Evolutionary conservation across 2,797 vertebrate species (phyloP).

Genomic region (Lateolabrax maculatus): DNA sequence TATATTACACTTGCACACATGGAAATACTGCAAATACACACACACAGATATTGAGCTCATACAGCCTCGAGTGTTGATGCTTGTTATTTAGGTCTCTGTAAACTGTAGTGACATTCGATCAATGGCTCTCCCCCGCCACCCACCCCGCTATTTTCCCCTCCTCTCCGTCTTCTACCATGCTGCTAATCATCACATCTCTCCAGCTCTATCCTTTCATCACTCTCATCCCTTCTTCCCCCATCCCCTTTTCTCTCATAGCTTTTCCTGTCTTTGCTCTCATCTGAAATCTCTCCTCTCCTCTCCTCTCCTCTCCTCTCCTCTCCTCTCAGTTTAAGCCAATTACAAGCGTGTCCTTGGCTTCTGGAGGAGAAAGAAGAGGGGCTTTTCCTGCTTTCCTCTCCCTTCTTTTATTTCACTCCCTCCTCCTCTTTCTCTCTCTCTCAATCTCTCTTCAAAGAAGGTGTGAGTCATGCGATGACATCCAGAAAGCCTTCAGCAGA

Average conservation of each 20-base stretch:
- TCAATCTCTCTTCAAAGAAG: constrained; percentile 6
- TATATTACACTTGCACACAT: background rate
- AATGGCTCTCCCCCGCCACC: constrained; percentile 30
- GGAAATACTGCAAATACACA: background rate
- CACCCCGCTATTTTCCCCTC: background rate
- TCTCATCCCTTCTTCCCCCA: constrained; percentile 23
- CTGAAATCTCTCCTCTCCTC: constrained; percentile 13
- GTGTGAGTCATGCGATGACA: constrained; percentile 44
- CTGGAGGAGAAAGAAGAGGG: constrained; percentile 31
- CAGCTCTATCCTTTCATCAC: constrained; percentile 39
- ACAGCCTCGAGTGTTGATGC: constrained; percentile 29
- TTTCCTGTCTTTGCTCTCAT: background rate
- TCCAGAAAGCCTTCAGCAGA: constrained; percentile 36
- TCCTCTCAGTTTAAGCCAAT: constrained; percentile 45
- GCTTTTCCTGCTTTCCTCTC: constrained; percentile 22
- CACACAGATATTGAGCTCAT: constrained; percentile 1
- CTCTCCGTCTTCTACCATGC: background rate
- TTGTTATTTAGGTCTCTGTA: constrained; percentile 51
- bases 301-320: background rate
- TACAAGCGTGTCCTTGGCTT: constrained; percentile 59
- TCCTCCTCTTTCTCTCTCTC: background rate
- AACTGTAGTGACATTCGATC: constrained; percentile 48
- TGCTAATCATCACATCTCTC: constrained; percentile 36
- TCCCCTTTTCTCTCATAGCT: background rate
- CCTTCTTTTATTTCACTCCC: background rate